These are phyloP conservation scores for Lateolabrax maculatus DNA, from an alignment of 2,797 vertebrate species.

Conservation along the genomic window DNA sequence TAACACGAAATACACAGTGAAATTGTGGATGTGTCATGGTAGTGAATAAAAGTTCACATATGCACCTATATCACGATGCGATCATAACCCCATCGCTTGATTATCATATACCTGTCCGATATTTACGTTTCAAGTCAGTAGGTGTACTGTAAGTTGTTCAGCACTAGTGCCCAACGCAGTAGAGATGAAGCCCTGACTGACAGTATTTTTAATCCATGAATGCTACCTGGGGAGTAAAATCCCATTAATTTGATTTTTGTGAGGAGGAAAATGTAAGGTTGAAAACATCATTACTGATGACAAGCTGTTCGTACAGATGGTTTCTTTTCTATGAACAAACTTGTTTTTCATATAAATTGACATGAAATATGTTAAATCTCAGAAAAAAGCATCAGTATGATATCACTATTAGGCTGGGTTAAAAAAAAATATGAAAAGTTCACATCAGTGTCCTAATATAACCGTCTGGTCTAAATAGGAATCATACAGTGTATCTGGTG, in stretches of 20 bases:
- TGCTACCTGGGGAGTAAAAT: slow-evolving; percentile 20
- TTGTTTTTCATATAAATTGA: slow-evolving; percentile 32
- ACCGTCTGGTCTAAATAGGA: slow-evolving; percentile 41
- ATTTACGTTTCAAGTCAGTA: slow-evolving; percentile 42
- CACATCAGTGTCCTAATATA: slow-evolving; percentile 35
- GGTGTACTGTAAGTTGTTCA: slow-evolving; percentile 33
- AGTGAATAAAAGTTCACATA: slow-evolving; percentile 28
- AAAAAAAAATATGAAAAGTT: slow-evolving; percentile 7
- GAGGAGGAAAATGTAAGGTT: slow-evolving; percentile 16
- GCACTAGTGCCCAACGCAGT: slow-evolving; percentile 41
- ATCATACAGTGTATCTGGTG: slow-evolving; percentile 50
- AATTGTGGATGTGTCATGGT: slow-evolving; percentile 32
- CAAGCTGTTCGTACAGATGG: background rate
- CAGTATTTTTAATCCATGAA: slow-evolving; percentile 40
- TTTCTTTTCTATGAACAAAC: slow-evolving; percentile 30
- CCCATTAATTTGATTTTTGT: slow-evolving; percentile 28
- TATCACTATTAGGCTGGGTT: slow-evolving; percentile 32
- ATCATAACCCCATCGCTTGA: slow-evolving; percentile 23
- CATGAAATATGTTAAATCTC: slow-evolving; percentile 21
- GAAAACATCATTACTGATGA: slow-evolving; percentile 2
- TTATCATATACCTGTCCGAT: slow-evolving; percentile 39
- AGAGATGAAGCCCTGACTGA: slow-evolving; percentile 27
- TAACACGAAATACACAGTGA: slow-evolving; percentile 35
- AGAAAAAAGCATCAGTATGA: slow-evolving; percentile 34
- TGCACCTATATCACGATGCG: slow-evolving; percentile 32